Evolutionary conservation across 2,113 vertebrate genomes (phyloP).

Genomic region (Bufo gargarizans): DNA sequence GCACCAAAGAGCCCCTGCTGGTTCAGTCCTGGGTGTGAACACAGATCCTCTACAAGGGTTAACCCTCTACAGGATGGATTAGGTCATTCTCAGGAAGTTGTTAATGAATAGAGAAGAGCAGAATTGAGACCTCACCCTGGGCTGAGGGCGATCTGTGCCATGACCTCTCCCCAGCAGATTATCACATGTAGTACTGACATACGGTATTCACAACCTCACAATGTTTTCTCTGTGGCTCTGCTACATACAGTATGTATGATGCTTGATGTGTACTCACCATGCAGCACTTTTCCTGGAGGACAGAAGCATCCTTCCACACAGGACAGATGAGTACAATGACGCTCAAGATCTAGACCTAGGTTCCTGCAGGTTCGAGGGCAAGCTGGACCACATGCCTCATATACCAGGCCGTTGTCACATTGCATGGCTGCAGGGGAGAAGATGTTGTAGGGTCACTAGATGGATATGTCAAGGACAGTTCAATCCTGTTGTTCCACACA

Average conservation of each 20-base stretch:
- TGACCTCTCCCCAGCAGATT: background rate
- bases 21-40: no score
- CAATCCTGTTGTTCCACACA: no score
- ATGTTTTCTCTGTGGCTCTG: no score
- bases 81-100: no score
- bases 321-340: constrained; percentile 71
- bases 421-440: constrained; percentile 78
- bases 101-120: no score
- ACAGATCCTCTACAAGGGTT: no score
- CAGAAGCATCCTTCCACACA: constrained; percentile 93
- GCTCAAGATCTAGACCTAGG: constrained; percentile 61
- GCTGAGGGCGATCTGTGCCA: no score
- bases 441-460: background rate
- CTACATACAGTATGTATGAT: no score
- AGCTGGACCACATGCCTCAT: constrained; percentile 81
- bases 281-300: constrained; percentile 73
- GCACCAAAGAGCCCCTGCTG: background rate
- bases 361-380: constrained; percentile 77
- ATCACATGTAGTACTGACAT: background rate
- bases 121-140: no score
- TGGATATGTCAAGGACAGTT: background rate
- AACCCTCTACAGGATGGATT: no score
- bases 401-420: constrained; percentile 84
- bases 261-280: constrained; percentile 68
- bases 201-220: background rate